phyloP scores from a whole-genome alignment of 2,888 invertebrate genomes.

The Coronaproctus castanopsis region DNA sequence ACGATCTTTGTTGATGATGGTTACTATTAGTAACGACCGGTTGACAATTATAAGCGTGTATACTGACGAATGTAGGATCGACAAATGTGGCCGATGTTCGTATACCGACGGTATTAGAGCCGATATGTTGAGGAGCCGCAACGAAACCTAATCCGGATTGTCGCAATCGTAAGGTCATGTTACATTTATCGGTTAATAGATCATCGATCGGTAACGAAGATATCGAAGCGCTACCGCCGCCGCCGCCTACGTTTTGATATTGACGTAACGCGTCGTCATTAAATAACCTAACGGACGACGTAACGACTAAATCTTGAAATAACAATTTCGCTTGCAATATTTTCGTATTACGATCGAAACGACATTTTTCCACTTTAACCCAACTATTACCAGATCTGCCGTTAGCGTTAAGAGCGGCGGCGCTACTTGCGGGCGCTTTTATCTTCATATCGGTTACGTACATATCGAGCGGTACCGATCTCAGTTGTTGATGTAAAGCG shows the following conservation, averaged over 20 bases:
- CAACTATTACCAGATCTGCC: too few relatives aligned
- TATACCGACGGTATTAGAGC: slow-evolving; percentile 13
- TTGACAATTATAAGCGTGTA: slow-evolving; percentile 61
- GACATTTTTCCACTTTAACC: slow-evolving; percentile 45
- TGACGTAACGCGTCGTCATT: slow-evolving; percentile 19
- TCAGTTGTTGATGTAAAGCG: slow-evolving; percentile 40
- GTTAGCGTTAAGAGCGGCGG: slow-evolving; percentile 10
- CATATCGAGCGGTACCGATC: slow-evolving; percentile 43
- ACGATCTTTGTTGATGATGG: slow-evolving; percentile 9
- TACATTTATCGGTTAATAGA: slow-evolving; percentile 37
- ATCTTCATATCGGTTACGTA: slow-evolving; percentile 48
- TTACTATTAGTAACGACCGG: slow-evolving; percentile 13
- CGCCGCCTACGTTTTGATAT: slow-evolving; percentile 10
- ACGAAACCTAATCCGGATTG: slow-evolving; percentile 54
- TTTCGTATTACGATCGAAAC: slow-evolving; percentile 49
- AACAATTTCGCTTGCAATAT: slow-evolving; percentile 54
- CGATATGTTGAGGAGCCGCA: slow-evolving; percentile 27
- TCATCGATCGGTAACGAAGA: not conserved
- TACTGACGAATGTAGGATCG: slow-evolving; percentile 65
- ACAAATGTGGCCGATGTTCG: slow-evolving; percentile 41
- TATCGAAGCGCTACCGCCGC: not conserved
- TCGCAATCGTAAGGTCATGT: slow-evolving; percentile 45
- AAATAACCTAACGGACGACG: slow-evolving; percentile 31
- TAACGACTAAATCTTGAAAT: slow-evolving; percentile 59
- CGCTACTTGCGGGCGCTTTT: slow-evolving; percentile 34